A percentile compares a stretch with the other conserved stretches of the same genome.
Evolutionary conservation across 1,140 invertebrate species (phyloP).

Genomic region (Oreohelix idahoensis): DNA sequence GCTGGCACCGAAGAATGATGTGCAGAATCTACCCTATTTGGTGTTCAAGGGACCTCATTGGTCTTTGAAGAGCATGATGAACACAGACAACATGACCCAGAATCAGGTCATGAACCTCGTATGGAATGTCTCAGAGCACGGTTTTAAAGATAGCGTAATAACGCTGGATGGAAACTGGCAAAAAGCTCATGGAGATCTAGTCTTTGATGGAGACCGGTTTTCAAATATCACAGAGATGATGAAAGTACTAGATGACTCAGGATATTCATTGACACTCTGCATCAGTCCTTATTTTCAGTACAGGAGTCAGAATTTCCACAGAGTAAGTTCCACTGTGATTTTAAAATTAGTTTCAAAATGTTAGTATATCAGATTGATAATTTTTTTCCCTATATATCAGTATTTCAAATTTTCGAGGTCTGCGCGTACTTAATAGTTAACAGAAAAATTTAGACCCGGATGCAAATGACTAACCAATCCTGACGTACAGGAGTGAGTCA

Average conservation of each 20-base stretch:
- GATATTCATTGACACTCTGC: conserved; percentile 52
- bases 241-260: conserved; percentile 77
- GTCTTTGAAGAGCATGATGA: conserved; percentile 47
- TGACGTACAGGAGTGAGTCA: too few species aligned
- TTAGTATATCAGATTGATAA: too few species aligned
- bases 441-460: too few species aligned
- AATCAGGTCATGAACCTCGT: conserved; percentile 40
- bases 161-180: conserved; percentile 95
- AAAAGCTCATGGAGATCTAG: conserved; percentile 86
- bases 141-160: conserved; percentile 78
- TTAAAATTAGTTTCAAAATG: too few species aligned
- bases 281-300: conserved; percentile 29
- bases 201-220: conserved; percentile 83
- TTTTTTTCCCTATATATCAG: too few species aligned
- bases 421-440: too few species aligned
- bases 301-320: conserved; percentile 8
- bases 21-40: conserved; percentile 35
- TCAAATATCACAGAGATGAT: conserved; percentile 79
- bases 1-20: conserved; percentile 28
- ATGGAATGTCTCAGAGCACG: conserved; percentile 74
- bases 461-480: too few species aligned
- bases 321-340: background rate
- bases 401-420: too few species aligned
- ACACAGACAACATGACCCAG: conserved; percentile 39
- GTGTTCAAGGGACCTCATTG: conserved; percentile 49